These are phyloP conservation scores for Dicrurus megarhynchus DNA, from an alignment of 2,113 vertebrate genomes.

Conservation along the genomic window DNA sequence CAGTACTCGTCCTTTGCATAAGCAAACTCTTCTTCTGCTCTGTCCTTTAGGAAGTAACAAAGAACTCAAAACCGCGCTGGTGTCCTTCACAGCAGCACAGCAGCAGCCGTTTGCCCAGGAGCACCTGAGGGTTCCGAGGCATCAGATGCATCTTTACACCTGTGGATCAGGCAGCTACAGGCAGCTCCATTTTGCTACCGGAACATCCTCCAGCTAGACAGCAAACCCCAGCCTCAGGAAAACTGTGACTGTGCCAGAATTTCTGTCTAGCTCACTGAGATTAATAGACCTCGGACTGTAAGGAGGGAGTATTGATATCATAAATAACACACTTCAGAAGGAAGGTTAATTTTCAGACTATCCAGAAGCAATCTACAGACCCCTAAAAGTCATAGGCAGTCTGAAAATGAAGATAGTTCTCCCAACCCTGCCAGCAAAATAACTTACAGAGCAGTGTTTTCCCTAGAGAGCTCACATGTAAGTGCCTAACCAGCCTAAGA, in stretches of 20 bases:
- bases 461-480: not conserved
- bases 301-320: not conserved
- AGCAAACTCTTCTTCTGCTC: not conserved
- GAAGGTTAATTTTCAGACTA: not conserved
- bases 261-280: not conserved
- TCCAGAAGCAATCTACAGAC: not conserved
- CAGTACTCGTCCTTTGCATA: fast-evolving
- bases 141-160: not conserved
- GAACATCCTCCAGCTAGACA: not conserved
- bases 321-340: not conserved
- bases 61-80: fast-evolving
- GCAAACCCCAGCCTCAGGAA: not conserved
- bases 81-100: not conserved
- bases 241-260: not conserved
- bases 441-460: not conserved
- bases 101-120: not conserved
- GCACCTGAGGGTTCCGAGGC: not conserved
- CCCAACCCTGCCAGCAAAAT: not conserved
- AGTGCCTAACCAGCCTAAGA: not conserved
- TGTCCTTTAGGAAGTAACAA: not conserved
- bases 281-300: not conserved
- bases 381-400: not conserved
- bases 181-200: fast-evolving
- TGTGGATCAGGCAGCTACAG: too few species aligned
- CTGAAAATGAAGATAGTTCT: not conserved